A percentile compares a stretch with the other conserved stretches of the same genome.
Evolutionary conservation across 2,797 vertebrate species (phyloP).

Genomic region (Enteromius unitaeniatus): DNA sequence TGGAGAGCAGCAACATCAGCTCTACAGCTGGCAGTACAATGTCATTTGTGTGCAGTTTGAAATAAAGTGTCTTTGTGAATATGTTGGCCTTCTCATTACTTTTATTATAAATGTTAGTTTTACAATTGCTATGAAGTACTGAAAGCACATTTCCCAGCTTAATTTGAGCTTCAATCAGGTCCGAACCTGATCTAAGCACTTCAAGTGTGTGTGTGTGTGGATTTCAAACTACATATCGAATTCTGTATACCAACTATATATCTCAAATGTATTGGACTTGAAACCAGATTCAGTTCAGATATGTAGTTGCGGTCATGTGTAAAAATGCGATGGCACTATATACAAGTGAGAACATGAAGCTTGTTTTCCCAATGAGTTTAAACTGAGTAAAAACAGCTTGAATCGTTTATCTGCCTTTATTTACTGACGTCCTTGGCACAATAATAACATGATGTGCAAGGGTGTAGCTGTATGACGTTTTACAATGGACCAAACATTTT

Average conservation of each 20-base stretch:
- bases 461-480: background rate
- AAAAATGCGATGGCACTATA: background rate
- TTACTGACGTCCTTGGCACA: background rate
- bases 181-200: background rate
- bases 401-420: background rate
- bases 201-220: background rate
- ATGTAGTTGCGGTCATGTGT: background rate
- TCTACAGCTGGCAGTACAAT: slow-evolving; percentile 40
- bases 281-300: background rate
- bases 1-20: slow-evolving; percentile 52
- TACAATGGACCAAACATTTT: background rate
- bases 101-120: background rate
- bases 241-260: background rate
- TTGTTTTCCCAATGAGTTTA: background rate
- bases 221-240: background rate
- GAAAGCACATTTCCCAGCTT: background rate
- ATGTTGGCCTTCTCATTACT: background rate
- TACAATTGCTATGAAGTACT: background rate
- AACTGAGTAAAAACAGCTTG: background rate
- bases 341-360: background rate
- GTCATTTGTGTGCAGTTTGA: slow-evolving; percentile 62
- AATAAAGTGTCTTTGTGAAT: slow-evolving; percentile 71
- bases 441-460: background rate
- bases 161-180: background rate
- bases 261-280: background rate